Base-by-base conservation (phyloP, 2,113 vertebrate species). In the Coreoperca whiteheadi region DNA sequence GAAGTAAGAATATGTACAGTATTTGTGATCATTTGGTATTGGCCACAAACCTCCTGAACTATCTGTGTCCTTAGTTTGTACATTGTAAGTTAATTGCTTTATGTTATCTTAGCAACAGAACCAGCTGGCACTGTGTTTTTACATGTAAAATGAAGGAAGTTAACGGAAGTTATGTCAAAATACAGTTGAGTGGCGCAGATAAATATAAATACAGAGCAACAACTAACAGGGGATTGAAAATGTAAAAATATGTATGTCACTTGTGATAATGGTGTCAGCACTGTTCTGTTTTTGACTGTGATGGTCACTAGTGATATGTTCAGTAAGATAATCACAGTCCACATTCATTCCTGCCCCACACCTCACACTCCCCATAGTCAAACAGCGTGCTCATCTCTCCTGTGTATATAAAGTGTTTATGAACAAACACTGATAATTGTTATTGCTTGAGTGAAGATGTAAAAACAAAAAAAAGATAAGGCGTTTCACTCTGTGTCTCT, bases 401-500 rank as follows among this genome's bases (percentile, higher is more conserved):
- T 87, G 83, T 87, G 74, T 90, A 51, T 83, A 84, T 86, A 68
- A 70, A 83, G 92, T 91, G 80, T 93, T 87, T 88, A 84, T 87
- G 93, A 91, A 65, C 34, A 84, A 84, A 95, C 81, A 79, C 85
- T 87, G 69, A 85, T 65, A 60, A 61, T 78, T 83, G 84, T 94
- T 89, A 65, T 66, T 86, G 92, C 89, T 91, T 74, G 87, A 89
- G 88, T 91, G 84, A 93, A 84, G 80, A 77, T 88, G 78, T 84
- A 73, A 77, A 86, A 80, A 66, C 48, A 66, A 61, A 10, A 54
- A 25, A 28, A 54, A 60, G 72, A 78, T 77, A 64, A 73, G 68
- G 56, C 50, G 75, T 94, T 94, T 95, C 94, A 96, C 95, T 96
- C 92, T 88, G 92, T 96, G 96, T 97, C 96, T 97, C 96, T 96